Base-by-base conservation (phyloP, 2,113 vertebrate species). In the Ochotona princeps region DNA sequence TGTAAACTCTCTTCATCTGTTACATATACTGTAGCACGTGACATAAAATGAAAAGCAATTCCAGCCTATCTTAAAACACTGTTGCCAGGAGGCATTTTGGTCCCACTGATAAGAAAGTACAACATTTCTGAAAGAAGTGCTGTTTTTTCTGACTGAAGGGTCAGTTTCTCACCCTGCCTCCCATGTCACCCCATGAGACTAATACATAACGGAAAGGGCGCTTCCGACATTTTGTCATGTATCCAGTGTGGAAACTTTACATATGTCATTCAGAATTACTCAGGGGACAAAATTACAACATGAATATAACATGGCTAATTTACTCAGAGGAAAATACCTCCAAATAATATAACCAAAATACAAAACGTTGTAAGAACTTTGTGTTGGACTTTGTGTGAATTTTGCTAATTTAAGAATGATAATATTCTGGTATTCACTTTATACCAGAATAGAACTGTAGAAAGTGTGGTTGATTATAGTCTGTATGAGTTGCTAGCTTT, bases 41-140 rank as follows among this genome's bases (percentile, higher is more conserved):
- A 85, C 93, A 82, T 89, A 94, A 95, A 96, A 78, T 63, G 63
- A 92, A 89, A 70, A 92, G 15, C 69, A 60, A 26, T 76, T 20
- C 20, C 12, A 44, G 17, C 18, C 17, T 87, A 25, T 86, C 47
- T 84, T 87, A 85, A 23, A 66, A 81, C 63, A 54, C 26, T 54
- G 91, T 78, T 92, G 63, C 2, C 3, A 57, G 38, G 49, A 81
- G 57, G n/a, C 57, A 83, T 86, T 49, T 7, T 61, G 20, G 87
- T 76, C 88, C 9, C 35, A 67, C 5, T 89, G 89, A 49, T 82
- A 87, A 70, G 57, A 44, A 86, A 87, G 76, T 79, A 51, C 13
- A 69, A 82, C 5, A 69, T 47, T 83, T 87, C 70, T 80, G 90
- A 28, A 0, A 57, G 44, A 84, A 92, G 17, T 61, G 67, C 83